Base-by-base conservation (phyloP, 2,113 vertebrate species). In the Menidia beryllina region DNA sequence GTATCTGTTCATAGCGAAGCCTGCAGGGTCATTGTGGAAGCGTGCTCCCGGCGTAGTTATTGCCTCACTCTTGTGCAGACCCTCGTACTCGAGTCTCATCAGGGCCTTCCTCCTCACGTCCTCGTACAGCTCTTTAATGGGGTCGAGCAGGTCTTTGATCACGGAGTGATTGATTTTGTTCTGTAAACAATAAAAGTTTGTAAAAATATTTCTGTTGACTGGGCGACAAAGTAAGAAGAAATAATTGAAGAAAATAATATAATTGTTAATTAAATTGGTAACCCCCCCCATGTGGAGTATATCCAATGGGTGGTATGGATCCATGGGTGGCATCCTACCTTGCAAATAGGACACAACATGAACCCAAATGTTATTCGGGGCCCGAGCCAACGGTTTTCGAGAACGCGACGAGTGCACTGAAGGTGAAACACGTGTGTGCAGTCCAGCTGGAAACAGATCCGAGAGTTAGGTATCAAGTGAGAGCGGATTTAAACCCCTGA, bases 141-240 rank as follows among this genome's bases (percentile, higher is more conserved):
- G 98, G 89, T 99, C 98, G 54, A 99, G 95, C 83, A 98, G 89
- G 88, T 99, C 98, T 83, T 97, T 98, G 91, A 99, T 95, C 74
- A 98, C 97, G 13, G 89, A 94, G 83, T 99, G 98, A 93, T 98
- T 97, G 90, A 99, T 99, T 95, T 99, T 99, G 93, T 99, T 99
- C 98, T 99, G 91, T 4, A 79, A 51, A 75, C 21, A 62, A 59
- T 10, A 23, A n/a, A 69, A 51, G 27, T 62, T 59, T 3, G 50
- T 30, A 3, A 68, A 61, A 15, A 3, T 5, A 6, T 50, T 58
- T 39, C 7, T 48, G 43, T 62, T 73, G 19, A 30, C 11, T 38
- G 48, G 2, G 34, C 25, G 20, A 23, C 25, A 10, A 41, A n/a
- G 23, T 76, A 72, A 25, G 62, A 65, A 74, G 39, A 47, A 20